A percentile compares a stretch with the other conserved stretches of the same genome.
Evolutionary conservation across 2,888 invertebrate species (phyloP).

Genomic region (Bombylius major): DNA sequence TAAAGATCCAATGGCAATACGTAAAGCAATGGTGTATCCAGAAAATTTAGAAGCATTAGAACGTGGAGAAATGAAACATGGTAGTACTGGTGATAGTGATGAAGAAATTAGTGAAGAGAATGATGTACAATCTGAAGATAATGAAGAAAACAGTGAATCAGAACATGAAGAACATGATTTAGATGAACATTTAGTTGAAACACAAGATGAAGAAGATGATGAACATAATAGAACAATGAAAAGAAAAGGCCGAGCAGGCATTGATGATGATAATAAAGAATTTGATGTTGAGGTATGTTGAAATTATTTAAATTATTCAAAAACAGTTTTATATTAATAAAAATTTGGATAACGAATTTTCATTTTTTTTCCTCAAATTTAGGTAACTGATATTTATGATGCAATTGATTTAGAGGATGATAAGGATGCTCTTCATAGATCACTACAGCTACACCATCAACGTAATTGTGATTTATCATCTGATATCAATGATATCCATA

Average conservation of each 20-base stretch:
- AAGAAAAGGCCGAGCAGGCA: no score
- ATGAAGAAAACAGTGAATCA: conserved; percentile 39
- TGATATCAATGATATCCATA: neutral
- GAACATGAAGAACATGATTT: conserved; percentile 44
- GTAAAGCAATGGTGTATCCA: conserved; percentile 88
- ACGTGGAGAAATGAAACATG: conserved; percentile 79
- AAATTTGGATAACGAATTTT: neutral
- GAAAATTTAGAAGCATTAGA: conserved; percentile 73
- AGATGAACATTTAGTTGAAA: conserved; percentile 39
- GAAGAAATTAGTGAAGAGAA: conserved; percentile 47
- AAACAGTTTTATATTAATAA: neutral
- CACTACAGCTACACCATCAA: conserved; percentile 32
- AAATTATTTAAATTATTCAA: no score
- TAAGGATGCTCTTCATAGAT: conserved; percentile 26
- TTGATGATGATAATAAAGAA: conserved; percentile 39
- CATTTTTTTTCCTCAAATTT: conserved; percentile 3
- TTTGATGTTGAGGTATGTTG: conserved; percentile 46
- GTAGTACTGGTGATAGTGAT: conserved; percentile 47
- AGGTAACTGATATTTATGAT: conserved; percentile 50
- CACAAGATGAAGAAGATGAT: conserved; percentile 38
- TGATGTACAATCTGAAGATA: conserved; percentile 37
- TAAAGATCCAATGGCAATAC: conserved; percentile 85
- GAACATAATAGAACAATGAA: neutral
- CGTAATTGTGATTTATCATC: no score
- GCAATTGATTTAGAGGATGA: conserved; percentile 58